These are phyloP conservation scores for Drosophila santomea DNA, from an alignment of 1,140 invertebrate genomes.

Conservation along the genomic window DNA sequence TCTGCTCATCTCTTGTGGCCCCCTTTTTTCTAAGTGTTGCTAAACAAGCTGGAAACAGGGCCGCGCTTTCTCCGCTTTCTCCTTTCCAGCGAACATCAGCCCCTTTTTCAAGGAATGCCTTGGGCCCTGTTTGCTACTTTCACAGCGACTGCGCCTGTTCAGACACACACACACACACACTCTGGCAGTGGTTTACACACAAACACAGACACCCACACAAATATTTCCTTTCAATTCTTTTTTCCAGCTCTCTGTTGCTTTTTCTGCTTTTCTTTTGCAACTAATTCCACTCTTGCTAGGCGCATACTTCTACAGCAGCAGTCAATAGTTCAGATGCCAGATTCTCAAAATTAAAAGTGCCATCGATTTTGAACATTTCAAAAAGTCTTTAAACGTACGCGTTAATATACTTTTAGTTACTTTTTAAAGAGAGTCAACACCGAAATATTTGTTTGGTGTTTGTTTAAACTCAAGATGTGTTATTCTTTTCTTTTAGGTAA, in stretches of 20 bases:
- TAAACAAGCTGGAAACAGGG: conserved; percentile 71
- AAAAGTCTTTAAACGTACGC: too few species aligned
- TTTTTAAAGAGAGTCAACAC: too few species aligned
- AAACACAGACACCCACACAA: conserved; percentile 30
- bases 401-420: too few species aligned
- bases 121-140: conserved; percentile 73
- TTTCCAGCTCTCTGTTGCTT: conserved; percentile 32
- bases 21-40: conserved; percentile 68
- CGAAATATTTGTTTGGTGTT: too few species aligned
- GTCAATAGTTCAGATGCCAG: background rate
- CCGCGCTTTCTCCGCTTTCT: background rate
- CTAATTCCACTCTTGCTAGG: conserved; percentile 60
- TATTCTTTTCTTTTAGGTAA: background rate
- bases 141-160: conserved; percentile 74
- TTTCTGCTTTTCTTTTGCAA: conserved; percentile 66
- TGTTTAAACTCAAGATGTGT: background rate
- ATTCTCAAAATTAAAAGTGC: background rate
- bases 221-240: conserved; percentile 68
- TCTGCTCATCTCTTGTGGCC: conserved; percentile 1
- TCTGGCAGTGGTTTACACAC: background rate
- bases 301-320: conserved; percentile 19
- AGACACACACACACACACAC: conserved; percentile 22
- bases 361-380: too few species aligned
- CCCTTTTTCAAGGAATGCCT: conserved; percentile 32
- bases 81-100: background rate